A percentile compares a stretch with the other conserved stretches of the same genome.
phyloP scores from a whole-genome alignment of 2,113 vertebrate species.

The Natator depressus region DNA sequence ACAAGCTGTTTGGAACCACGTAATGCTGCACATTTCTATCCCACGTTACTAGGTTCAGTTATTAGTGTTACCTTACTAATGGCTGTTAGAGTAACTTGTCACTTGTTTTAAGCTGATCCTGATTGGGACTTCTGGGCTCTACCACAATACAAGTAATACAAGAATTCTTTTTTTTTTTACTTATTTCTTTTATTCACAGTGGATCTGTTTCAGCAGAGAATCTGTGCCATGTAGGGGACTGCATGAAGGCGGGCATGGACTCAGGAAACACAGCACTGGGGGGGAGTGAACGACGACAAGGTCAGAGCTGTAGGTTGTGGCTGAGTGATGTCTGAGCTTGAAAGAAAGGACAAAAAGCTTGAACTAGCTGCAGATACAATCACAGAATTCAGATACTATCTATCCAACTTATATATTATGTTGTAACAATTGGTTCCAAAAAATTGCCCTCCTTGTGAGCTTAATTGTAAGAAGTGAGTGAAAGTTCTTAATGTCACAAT shows the following conservation, averaged over 20 bases:
- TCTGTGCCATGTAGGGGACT: background rate
- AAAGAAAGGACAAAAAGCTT: background rate
- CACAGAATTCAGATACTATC: background rate
- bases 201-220: background rate
- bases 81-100: background rate
- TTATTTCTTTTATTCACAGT: background rate
- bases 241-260: background rate
- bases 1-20: background rate
- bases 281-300: background rate
- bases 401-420: no score
- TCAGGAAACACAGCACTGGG: background rate
- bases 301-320: background rate
- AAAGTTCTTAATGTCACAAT: background rate
- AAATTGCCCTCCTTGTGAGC: background rate
- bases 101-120: background rate
- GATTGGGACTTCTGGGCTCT: background rate
- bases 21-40: background rate
- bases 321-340: background rate
- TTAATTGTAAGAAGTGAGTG: background rate
- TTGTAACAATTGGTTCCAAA: background rate
- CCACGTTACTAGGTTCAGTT: background rate
- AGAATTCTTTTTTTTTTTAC: background rate
- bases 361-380: background rate
- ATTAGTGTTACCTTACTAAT: background rate
- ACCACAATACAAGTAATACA: background rate